phyloP scores from a whole-genome alignment of 2,888 invertebrate genomes.

The Rhaphigaster nebulosa region DNA sequence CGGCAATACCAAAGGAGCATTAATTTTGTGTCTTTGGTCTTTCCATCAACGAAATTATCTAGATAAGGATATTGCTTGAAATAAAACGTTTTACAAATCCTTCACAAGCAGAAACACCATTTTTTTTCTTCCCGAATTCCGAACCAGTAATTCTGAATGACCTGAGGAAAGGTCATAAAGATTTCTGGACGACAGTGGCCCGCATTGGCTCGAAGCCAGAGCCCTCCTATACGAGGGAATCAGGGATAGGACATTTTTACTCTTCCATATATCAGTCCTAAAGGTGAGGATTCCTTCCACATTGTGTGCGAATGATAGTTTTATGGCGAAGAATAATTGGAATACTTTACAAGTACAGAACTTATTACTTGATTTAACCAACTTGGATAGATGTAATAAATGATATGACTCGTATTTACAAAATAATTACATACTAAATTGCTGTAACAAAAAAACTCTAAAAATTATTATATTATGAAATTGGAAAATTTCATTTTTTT shows the following conservation, averaged over 20 bases:
- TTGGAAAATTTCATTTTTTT: no score
- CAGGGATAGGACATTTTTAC: neutral
- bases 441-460: no score
- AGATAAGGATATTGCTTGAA: no score
- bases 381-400: no score
- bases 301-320: neutral
- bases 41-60: no score
- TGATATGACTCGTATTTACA: no score
- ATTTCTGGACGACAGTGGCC: neutral
- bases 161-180: slow-evolving; percentile 18
- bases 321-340: neutral
- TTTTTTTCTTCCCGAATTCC: neutral
- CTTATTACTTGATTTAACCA: no score
- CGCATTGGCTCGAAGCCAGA: neutral
- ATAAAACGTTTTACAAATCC: no score
- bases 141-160: neutral
- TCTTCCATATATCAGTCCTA: neutral
- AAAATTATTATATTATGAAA: no score
- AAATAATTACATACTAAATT: no score
- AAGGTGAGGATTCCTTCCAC: neutral
- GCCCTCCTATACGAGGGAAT: neutral
- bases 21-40: no score
- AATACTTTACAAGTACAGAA: neutral
- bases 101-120: neutral
- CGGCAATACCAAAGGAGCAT: no score